Conservation (phyloP, 2,797 vertebrate species). For the Pseudomugil gertrudae region DNA sequence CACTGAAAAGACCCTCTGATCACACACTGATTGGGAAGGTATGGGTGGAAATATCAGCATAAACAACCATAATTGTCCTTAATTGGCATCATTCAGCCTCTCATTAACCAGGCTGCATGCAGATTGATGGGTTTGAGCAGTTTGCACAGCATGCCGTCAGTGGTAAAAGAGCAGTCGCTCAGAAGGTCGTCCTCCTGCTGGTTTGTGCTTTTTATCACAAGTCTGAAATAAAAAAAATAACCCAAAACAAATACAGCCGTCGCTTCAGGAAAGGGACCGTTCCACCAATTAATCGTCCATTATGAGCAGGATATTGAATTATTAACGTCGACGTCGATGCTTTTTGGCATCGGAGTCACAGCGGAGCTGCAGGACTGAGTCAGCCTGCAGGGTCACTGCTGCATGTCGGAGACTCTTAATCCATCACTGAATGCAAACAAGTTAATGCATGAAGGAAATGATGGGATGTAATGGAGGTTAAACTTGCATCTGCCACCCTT, state of each 20-base stretch:
- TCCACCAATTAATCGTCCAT: conserved; percentile 27
- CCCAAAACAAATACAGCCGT: background rate
- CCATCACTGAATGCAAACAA: conserved; percentile 13
- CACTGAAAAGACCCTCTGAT: background rate
- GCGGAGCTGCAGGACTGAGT: conserved; percentile 15
- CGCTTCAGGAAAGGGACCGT: conserved; percentile 10
- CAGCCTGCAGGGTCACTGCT: conserved; percentile 9
- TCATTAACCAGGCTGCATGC: background rate
- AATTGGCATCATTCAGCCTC: conserved; percentile 15
- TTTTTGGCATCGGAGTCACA: background rate
- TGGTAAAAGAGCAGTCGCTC: background rate
- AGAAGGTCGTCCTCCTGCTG: conserved; percentile 13
- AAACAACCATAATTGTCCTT: conserved; percentile 17
- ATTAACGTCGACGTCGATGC: conserved; percentile 24
- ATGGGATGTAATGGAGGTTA: conserved; percentile 20
- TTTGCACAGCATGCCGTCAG: background rate
- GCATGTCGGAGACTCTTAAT: conserved; percentile 12
- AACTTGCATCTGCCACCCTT: conserved; percentile 4
- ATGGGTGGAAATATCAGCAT: conserved; percentile 4
- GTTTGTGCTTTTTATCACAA: background rate
- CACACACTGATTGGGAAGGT: conserved; percentile 4
- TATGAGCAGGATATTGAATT: conserved; percentile 33
- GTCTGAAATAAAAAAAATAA: conserved; percentile 4
- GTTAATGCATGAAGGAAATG: conserved; percentile 18
- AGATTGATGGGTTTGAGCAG: conserved; percentile 6